Base-by-base conservation (phyloP, 2,888 invertebrate genomes). In the Acanthosepion lycidas region DNA sequence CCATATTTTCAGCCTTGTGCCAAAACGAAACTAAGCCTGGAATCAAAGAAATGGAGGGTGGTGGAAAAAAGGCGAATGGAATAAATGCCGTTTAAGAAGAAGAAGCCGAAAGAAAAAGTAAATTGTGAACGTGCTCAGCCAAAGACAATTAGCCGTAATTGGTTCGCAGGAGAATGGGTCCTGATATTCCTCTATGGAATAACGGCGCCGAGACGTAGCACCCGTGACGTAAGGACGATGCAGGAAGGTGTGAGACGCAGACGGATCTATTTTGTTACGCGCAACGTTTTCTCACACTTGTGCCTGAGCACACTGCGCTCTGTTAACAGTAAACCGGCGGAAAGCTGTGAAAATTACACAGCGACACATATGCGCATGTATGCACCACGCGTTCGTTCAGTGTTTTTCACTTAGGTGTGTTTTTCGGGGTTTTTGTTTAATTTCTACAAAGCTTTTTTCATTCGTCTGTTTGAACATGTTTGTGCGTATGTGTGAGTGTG, bases 111-210 rank as follows among this genome's bases (percentile, higher is more conserved):
- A n/a, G 78, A 78, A 78, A 78, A 78, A 78, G 18, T 8, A 12
- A n/a, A n/a, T 28, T 78, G 28, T n/a, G 78, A 78, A 78, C n/a
- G 28, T 78, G 78, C 78, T n/a, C 28, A 78, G 78, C 28, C 78
- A n/a, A 78, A 78, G 78, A 78, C 78, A 78, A 78, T 78, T 78
- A 78, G n/a, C 78, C n/a, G n/a, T 78, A 78, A 78, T 78, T 78
- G 28, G 78, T 78, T 78, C 28, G 78, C 78, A 78, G n/a, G 78
- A 78, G 78, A 78, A 18, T 78, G n/a, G 78, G 78, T 15, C n/a
- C 78, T 78, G 78, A 78, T 78, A 78, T 78, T 78, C 78, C 78
- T 78, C 78, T n/a, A 78, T 78, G 78, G 78, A 78, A 78, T 78
- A 78, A 28, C 78, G 78, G 78, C 78, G n/a, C 78, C 78, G 78